Evolutionary conservation across 1,140 invertebrate species (phyloP).

Genomic region (Calosoma granatense): DNA sequence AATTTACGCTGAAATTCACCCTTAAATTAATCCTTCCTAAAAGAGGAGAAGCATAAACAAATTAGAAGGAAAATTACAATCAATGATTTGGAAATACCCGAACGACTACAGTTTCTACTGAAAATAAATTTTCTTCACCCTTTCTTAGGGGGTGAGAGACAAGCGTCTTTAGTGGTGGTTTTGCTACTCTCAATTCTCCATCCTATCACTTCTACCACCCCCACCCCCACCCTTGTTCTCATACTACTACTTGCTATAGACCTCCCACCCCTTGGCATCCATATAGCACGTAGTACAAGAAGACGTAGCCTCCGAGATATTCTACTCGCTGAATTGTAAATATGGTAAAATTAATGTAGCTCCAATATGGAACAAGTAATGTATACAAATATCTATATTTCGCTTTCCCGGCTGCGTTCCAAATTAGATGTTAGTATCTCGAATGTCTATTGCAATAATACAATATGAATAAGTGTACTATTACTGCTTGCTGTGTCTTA

Average conservation of each 20-base stretch:
- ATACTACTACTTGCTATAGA: neutral
- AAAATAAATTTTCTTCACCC: neutral
- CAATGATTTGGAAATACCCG: constrained; percentile 13
- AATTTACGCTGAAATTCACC: neutral
- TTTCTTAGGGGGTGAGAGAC: neutral
- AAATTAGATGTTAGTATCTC: no score
- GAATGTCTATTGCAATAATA: no score
- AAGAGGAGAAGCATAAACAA: neutral
- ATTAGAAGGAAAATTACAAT: constrained; percentile 14
- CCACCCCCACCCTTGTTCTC: neutral
- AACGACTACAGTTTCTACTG: neutral
- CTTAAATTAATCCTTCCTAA: neutral
- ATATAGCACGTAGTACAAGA: neutral
- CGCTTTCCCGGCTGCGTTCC: neutral
- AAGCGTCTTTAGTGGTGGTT: neutral
- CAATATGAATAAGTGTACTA: no score
- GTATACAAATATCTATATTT: neutral
- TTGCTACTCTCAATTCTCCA: neutral
- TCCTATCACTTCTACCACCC: neutral
- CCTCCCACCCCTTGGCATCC: no score
- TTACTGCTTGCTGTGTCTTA: no score
- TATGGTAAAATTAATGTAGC: neutral
- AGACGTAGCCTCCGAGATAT: neutral
- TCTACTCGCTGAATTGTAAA: neutral
- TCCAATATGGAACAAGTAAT: neutral